Evolutionary conservation across 2,888 invertebrate genomes (phyloP).

Genomic region (Aethes cnicana): DNA sequence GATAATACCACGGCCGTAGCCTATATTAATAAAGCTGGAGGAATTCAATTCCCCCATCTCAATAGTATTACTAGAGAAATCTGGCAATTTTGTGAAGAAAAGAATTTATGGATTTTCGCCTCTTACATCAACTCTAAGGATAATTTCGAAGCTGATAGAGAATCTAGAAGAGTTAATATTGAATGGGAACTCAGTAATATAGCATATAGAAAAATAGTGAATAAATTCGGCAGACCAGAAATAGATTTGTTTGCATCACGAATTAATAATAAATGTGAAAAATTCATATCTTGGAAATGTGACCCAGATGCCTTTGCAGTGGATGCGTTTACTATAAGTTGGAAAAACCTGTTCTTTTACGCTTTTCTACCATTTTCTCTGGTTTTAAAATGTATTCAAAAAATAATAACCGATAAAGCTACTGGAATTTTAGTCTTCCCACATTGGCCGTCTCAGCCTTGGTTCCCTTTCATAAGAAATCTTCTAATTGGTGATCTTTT

Average conservation of each 20-base stretch:
- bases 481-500: background rate
- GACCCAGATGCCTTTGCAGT: constrained; percentile 9
- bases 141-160: background rate
- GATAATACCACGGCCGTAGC: constrained; percentile 1
- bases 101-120: background rate
- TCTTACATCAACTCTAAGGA: background rate
- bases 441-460: constrained; percentile 14
- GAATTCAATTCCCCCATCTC: constrained; percentile 11
- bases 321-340: constrained; percentile 19
- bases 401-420: constrained; percentile 19
- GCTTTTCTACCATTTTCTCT: constrained; percentile 21
- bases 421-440: constrained; percentile 22
- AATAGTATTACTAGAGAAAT: background rate
- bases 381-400: constrained; percentile 18
- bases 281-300: constrained; percentile 14
- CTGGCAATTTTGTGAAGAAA: background rate
- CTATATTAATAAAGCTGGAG: background rate
- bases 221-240: background rate
- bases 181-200: background rate
- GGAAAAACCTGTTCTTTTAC: constrained; percentile 12
- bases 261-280: constrained; percentile 5
- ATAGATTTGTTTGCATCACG: constrained; percentile 7
- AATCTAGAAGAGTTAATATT: background rate
- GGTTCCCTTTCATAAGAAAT: constrained; percentile 9
- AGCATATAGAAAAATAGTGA: background rate